phyloP scores from a whole-genome alignment of 2,888 invertebrate species.

The Agrochola circellaris region DNA sequence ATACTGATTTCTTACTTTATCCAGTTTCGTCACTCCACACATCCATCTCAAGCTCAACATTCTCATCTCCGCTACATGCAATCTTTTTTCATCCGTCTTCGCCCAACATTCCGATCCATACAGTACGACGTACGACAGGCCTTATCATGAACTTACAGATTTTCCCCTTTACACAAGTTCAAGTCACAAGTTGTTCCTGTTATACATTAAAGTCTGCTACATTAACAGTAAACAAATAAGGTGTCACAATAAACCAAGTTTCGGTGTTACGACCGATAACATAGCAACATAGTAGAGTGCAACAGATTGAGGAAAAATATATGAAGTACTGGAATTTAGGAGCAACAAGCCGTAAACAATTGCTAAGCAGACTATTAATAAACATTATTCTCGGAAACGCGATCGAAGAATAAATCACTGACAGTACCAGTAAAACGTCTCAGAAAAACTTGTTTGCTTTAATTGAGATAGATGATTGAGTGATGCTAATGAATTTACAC shows the following conservation, averaged over 20 bases:
- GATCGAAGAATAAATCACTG: conserved; percentile 43
- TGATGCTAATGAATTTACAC: conserved; percentile 32
- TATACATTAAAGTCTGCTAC: too few species aligned
- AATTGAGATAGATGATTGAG: conserved; percentile 42
- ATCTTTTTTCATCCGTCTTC: too few species aligned
- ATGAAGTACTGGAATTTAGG: conserved; percentile 60
- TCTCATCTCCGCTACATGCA: too few species aligned
- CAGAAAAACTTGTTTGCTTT: conserved; percentile 34
- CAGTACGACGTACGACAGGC: too few species aligned
- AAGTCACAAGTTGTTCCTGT: too few species aligned
- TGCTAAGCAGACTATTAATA: conserved; percentile 63
- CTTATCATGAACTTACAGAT: too few species aligned
- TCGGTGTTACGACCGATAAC: conserved; percentile 67
- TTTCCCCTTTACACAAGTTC: too few species aligned
- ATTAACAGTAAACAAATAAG: conserved; percentile 54
- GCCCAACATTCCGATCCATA: too few species aligned
- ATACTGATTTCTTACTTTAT: too few species aligned
- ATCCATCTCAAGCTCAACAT: too few species aligned
- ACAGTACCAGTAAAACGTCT: conserved; percentile 6
- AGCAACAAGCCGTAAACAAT: conserved; percentile 69
- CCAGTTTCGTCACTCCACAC: too few species aligned
- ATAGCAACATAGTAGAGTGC: conserved; percentile 69
- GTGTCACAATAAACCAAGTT: conserved; percentile 60
- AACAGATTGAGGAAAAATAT: conserved; percentile 83
- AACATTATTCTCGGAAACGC: conserved; percentile 67